Conservation (phyloP, 2,888 invertebrate species). For the Pecten maximus region DNA sequence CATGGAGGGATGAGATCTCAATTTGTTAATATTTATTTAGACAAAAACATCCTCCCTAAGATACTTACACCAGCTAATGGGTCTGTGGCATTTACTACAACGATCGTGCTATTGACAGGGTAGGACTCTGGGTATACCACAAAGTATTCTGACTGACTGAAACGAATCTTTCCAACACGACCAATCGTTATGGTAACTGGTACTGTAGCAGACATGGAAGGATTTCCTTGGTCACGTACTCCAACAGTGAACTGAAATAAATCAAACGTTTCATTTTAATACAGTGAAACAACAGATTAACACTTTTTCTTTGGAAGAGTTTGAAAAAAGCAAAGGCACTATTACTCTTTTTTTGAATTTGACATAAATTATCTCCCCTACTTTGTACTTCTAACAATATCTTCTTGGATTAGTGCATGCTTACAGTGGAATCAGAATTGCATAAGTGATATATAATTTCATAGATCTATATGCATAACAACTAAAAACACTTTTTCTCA, state of each 20-base stretch:
- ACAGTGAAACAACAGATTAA: neutral
- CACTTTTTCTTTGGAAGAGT: too few relatives aligned
- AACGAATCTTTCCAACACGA: conserved; percentile 56
- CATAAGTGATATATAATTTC: too few relatives aligned
- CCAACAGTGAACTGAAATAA: conserved; percentile 85
- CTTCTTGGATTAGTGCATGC: too few relatives aligned
- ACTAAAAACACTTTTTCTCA: too few relatives aligned
- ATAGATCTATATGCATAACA: too few relatives aligned
- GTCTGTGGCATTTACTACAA: conserved; percentile 54
- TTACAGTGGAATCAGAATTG: too few relatives aligned
- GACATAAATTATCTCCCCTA: too few relatives aligned
- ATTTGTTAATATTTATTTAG: neutral
- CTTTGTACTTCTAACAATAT: too few relatives aligned
- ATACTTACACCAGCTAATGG: conserved; percentile 55
- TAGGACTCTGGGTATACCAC: conserved; percentile 53
- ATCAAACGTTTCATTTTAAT: neutral
- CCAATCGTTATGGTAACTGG: conserved; percentile 88
- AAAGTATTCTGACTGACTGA: conserved; percentile 47
- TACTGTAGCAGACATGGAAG: conserved; percentile 92
- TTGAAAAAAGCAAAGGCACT: too few relatives aligned
- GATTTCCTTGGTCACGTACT: conserved; percentile 91
- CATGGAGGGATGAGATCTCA: neutral
- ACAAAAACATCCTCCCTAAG: neutral
- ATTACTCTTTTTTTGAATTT: too few relatives aligned
- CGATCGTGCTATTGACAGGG: conserved; percentile 41